Evolutionary conservation across 2,888 invertebrate genomes (phyloP).

Genomic region (Horisme vitalbata): DNA sequence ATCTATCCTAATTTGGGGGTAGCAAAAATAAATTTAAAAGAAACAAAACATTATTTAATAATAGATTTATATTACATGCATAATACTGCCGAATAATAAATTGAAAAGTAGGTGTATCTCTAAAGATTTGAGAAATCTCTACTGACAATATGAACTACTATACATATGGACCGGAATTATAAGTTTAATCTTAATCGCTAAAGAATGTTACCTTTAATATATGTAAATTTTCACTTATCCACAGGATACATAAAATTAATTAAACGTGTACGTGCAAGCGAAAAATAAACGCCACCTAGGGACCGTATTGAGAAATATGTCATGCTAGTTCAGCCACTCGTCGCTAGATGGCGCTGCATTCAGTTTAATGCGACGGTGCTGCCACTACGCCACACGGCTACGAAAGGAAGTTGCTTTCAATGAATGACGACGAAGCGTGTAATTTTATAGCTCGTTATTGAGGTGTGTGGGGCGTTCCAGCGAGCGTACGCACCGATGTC

Average conservation of each 20-base stretch:
- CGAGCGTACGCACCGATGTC: constrained; percentile 66
- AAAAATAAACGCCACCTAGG: constrained; percentile 53
- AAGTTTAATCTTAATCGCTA: too few relatives aligned
- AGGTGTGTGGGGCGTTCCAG: constrained; percentile 55
- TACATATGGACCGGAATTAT: too few relatives aligned
- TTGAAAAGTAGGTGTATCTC: too few relatives aligned
- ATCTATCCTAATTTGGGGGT: neutral
- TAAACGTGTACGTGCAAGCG: too few relatives aligned
- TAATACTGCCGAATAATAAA: too few relatives aligned
- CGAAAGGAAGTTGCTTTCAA: constrained; percentile 50
- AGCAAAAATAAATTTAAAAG: neutral
- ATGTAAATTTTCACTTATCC: too few relatives aligned
- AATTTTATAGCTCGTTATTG: constrained; percentile 61
- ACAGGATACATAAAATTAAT: too few relatives aligned
- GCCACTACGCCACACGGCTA: constrained; percentile 44
- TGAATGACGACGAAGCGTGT: constrained; percentile 67
- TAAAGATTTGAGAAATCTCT: too few relatives aligned
- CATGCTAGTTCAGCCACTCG: constrained; percentile 63
- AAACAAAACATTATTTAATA: too few relatives aligned
- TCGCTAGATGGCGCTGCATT: constrained; percentile 61
- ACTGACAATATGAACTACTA: too few relatives aligned
- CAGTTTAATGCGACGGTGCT: constrained; percentile 45
- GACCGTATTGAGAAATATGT: constrained; percentile 41
- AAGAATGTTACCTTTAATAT: too few relatives aligned
- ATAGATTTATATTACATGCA: too few relatives aligned